Base-by-base conservation (phyloP, 1,140 invertebrate species). In the Eubasilissa regina region DNA sequence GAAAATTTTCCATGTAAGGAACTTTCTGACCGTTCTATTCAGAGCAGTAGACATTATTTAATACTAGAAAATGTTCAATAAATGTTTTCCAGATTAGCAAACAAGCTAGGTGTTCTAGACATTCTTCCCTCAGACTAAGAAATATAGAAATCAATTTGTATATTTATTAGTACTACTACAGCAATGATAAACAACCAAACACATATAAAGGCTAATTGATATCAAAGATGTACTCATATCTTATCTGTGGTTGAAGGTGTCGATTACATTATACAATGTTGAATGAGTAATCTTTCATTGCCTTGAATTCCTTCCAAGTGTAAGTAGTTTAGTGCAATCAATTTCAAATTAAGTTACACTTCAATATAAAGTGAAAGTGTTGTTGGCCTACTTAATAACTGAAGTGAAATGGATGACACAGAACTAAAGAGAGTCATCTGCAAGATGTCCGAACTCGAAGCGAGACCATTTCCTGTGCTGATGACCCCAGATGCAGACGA, bases 211-310 rank as follows among this genome's bases (percentile, higher is more conserved):
- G 51, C 53, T 21, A 58, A 78, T 66, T 68, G 62, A 72, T 78
- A 78, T 78, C 76, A 70, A 78, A 70, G 76, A 62, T 68, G 76
- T 66, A 43, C n/a, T 15, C 19, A 48, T 72, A 78, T 78, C 77
- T 78, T 78, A 78, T 78, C 77, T 78, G 77, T 73, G 66, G 77
- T 78, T 35, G 55, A 72, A 35, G 66, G 77, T 78, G 77, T 78
- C 77, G 53, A 78, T 78, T 73, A 25, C 77, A 73, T 45, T 44
- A 62, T 43, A 73, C 51, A 51, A 64, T 11, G 15, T 51, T 51
- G 70, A 43, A 21, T 60, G 43, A 75, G 53, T 60, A 60, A 47
- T 47, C 21, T 60, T 60, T 60, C 55, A 75, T 73, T 73, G 48
- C 68, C 68, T 73, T 73, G 68, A 43, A 55, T 73, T 55, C 11